Percentiles rank a stretch among this genome's conserved stretches.
phyloP scores from a whole-genome alignment of 1,140 invertebrate species.

The Spodoptera litura region DNA sequence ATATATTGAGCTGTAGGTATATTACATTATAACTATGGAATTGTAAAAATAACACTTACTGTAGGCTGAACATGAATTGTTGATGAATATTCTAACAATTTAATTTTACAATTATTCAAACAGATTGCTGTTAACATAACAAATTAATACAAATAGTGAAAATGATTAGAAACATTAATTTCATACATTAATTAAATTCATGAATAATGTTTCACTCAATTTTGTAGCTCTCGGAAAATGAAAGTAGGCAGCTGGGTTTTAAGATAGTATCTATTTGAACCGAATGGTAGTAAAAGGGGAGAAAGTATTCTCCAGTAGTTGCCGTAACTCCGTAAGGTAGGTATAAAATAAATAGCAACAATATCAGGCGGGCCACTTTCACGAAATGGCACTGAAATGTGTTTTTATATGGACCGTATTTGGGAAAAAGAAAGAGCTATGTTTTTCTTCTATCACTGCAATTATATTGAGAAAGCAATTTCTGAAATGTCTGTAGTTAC shows the following conservation, averaged over 20 bases:
- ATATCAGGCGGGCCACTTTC: slow-evolving; percentile 38
- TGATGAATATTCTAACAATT: not conserved
- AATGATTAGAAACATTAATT: too few species aligned
- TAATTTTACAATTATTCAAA: slow-evolving; percentile 4
- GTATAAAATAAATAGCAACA: slow-evolving; percentile 47
- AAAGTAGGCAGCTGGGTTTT: not conserved
- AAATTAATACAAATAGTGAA: too few species aligned
- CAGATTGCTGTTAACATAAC: too few species aligned
- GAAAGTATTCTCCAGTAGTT: slow-evolving; percentile 29
- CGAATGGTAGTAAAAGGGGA: not conserved
- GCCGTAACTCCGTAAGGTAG: slow-evolving; percentile 20
- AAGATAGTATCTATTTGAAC: slow-evolving; percentile 13
- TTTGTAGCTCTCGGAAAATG: too few species aligned
- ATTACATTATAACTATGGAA: not conserved
- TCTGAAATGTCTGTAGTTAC: not conserved
- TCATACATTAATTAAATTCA: too few species aligned
- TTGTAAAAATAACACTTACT: too few species aligned
- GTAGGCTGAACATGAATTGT: too few species aligned
- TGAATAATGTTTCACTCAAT: too few species aligned
- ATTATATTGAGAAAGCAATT: slow-evolving; percentile 27
- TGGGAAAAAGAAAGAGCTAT: slow-evolving; percentile 13
- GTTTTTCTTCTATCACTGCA: slow-evolving; percentile 36
- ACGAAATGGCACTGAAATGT: slow-evolving; percentile 35
- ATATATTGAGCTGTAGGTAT: not conserved
- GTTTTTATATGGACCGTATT: slow-evolving; percentile 33